phyloP scores from a whole-genome alignment of 2,113 vertebrate species.

The Coreoperca whiteheadi region DNA sequence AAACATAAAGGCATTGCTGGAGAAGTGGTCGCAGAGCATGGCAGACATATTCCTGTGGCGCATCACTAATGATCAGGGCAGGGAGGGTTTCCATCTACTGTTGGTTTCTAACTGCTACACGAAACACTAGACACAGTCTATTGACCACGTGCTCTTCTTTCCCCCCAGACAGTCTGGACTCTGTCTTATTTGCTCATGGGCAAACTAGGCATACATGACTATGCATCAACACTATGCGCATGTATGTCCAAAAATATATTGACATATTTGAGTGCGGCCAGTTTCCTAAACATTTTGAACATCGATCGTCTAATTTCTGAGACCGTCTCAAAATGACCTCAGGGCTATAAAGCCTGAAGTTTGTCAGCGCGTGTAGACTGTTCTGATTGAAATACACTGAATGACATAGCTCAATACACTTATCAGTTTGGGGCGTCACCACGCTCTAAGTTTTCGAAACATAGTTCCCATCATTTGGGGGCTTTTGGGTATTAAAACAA shows the following conservation, averaged over 20 bases:
- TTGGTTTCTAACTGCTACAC: constrained; percentile 26
- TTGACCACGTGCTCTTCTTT: constrained; percentile 33
- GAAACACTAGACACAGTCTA: constrained; percentile 19
- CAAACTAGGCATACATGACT: constrained; percentile 12
- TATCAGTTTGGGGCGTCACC: not conserved
- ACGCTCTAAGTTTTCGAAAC: not conserved
- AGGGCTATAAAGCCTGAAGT: not conserved
- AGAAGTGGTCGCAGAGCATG: constrained; percentile 61
- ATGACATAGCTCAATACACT: not conserved
- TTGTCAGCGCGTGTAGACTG: not conserved
- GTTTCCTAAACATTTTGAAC: not conserved
- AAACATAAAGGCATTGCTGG: constrained; percentile 70
- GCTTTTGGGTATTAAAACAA: not conserved
- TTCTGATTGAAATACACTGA: not conserved
- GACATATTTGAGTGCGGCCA: constrained; percentile 7
- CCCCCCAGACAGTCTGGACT: not conserved
- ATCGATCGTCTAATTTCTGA: not conserved
- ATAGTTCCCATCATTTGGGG: not conserved
- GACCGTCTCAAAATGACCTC: not conserved
- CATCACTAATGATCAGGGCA: constrained; percentile 15
- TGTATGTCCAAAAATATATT: constrained; percentile 41
- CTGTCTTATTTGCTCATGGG: constrained; percentile 10
- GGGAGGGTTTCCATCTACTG: constrained; percentile 11
- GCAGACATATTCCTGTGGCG: constrained; percentile 39
- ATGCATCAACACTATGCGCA: constrained; percentile 35